phyloP scores from a whole-genome alignment of 2,797 vertebrate genomes.

The Gephyroberyx darwinii region DNA sequence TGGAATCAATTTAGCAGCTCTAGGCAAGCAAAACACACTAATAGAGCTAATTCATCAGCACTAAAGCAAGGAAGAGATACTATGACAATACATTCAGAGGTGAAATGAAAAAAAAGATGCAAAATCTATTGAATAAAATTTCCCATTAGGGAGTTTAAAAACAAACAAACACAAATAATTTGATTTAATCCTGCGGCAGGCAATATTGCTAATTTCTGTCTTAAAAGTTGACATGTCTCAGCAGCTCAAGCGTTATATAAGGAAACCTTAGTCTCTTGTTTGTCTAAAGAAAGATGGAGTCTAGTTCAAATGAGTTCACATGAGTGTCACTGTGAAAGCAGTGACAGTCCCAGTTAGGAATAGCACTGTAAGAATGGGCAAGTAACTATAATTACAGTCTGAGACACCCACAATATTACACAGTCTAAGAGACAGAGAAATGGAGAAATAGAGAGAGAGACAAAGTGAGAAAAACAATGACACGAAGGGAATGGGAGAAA shows the following conservation, averaged over 20 bases:
- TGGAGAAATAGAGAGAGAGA: not conserved
- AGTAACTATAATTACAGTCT: conserved; percentile 30
- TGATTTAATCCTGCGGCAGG: not conserved
- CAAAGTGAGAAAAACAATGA: not conserved
- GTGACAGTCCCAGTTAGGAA: conserved; percentile 13
- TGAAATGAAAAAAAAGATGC: too few species aligned
- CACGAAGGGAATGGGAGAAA: not conserved
- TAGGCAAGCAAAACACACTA: conserved; percentile 11
- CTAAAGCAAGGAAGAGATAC: too few species aligned
- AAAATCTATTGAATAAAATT: too few species aligned
- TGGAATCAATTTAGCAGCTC: not conserved
- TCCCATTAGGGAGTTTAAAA: too few species aligned
- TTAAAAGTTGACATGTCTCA: conserved; percentile 10
- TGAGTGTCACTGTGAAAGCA: conserved; percentile 7
- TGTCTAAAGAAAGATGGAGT: conserved; percentile 32
- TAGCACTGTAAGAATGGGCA: conserved; percentile 7
- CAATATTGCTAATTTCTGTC: conserved; percentile 14
- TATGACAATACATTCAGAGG: too few species aligned
- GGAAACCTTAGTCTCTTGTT: conserved; percentile 17
- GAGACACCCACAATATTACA: conserved; percentile 6
- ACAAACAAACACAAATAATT: conserved; percentile 1
- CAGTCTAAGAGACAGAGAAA: not conserved
- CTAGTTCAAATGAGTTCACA: conserved; percentile 30
- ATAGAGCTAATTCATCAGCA: conserved; percentile 4
- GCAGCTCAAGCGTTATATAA: conserved; percentile 9